Percentiles rank a stretch among this genome's conserved stretches.
Conservation (phyloP, 2,888 invertebrate genomes). For the Scelioninae gen. 2 region DNA sequence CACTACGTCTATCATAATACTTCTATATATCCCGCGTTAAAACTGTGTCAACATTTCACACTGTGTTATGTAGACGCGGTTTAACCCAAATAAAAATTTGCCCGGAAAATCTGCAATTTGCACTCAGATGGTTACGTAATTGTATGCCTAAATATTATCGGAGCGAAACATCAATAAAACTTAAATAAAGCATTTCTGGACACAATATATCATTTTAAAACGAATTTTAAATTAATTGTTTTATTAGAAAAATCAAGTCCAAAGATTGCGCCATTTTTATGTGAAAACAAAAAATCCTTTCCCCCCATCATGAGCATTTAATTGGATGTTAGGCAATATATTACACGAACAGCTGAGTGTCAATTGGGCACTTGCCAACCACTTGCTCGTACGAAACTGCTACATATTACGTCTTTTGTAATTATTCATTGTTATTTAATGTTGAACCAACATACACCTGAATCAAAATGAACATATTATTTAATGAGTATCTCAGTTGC, state of each 20-base stretch:
- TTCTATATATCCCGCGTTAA: slow-evolving; percentile 10
- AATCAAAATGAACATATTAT: not conserved
- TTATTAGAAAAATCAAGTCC: slow-evolving; percentile 18
- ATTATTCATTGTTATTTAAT: slow-evolving; percentile 24
- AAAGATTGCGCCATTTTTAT: too few species aligned
- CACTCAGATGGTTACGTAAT: slow-evolving; percentile 25
- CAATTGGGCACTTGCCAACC: slow-evolving; percentile 44
- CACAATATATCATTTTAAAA: slow-evolving; percentile 21
- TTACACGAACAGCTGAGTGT: slow-evolving; percentile 31
- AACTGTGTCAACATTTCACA: slow-evolving; percentile 16
- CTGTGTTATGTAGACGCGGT: not conserved
- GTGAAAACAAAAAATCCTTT: slow-evolving; percentile 16
- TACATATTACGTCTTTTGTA: slow-evolving; percentile 19
- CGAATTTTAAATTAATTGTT: slow-evolving; percentile 23
- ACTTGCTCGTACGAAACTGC: slow-evolving; percentile 27
- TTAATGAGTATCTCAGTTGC: too few species aligned
- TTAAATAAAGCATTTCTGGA: slow-evolving; percentile 26
- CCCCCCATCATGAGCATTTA: slow-evolving; percentile 28
- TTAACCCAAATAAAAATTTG: slow-evolving; percentile 28
- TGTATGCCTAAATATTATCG: slow-evolving; percentile 23
- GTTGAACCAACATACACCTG: too few species aligned
- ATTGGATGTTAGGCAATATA: slow-evolving; percentile 44
- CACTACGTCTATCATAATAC: slow-evolving; percentile 14
- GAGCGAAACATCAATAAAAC: slow-evolving; percentile 16
- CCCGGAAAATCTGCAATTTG: slow-evolving; percentile 14